Conservation (phyloP, 2,888 invertebrate genomes). For the Sinhomidia bicolor region DNA sequence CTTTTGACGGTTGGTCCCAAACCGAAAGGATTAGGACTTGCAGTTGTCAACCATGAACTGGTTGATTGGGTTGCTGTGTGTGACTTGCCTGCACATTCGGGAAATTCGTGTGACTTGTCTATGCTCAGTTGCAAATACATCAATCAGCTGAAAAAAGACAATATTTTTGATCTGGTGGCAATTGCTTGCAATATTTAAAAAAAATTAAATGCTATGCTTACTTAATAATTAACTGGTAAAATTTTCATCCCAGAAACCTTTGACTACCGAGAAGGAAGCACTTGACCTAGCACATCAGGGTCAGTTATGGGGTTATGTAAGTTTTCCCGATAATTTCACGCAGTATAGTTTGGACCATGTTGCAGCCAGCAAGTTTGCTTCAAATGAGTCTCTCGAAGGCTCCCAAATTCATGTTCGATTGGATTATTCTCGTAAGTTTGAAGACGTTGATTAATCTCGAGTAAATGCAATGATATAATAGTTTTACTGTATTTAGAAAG, state of each 20-base stretch:
- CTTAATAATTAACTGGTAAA: background rate
- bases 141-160: background rate
- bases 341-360: background rate
- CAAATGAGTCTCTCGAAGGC: background rate
- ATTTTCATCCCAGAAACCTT: background rate
- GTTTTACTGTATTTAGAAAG: background rate
- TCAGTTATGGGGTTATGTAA: background rate
- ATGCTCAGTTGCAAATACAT: background rate
- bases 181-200: background rate
- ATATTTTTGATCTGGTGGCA: background rate
- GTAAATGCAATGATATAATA: background rate
- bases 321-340: background rate
- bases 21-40: background rate
- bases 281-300: background rate
- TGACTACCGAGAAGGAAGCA: background rate
- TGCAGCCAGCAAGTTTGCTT: background rate
- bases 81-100: background rate
- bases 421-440: conserved; percentile 30
- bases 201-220: background rate
- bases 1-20: background rate
- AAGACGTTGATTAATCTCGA: too few relatives aligned
- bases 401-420: background rate
- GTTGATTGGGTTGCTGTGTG: background rate
- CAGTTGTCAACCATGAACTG: background rate
- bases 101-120: background rate